Percentiles rank a stretch among this genome's conserved stretches.
Evolutionary conservation across 2,797 vertebrate genomes (phyloP).

Genomic region (Acanthiza pusilla): DNA sequence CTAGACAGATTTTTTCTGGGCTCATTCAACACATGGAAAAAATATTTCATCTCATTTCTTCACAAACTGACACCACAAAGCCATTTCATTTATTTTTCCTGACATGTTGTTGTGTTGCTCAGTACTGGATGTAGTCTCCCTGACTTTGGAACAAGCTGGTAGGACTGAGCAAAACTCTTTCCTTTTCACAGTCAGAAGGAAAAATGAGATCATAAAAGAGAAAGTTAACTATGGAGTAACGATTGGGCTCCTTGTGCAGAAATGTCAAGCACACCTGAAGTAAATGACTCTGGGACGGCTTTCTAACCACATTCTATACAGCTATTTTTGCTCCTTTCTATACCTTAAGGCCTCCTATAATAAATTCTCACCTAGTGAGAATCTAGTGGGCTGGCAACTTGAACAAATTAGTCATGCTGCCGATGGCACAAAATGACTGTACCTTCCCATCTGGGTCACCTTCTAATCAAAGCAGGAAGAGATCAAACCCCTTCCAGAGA

Average conservation of each 20-base stretch:
- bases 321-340: not conserved
- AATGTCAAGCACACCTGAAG: not conserved
- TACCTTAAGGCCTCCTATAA: not conserved
- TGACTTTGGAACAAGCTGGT: not conserved
- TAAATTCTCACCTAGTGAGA: not conserved
- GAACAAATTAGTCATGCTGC: not conserved
- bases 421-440: not conserved
- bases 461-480: not conserved
- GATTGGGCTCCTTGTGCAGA: not conserved
- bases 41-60: constrained; percentile 29
- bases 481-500: not conserved
- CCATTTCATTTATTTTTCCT: constrained; percentile 32
- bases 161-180: not conserved
- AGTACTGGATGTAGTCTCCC: not conserved
- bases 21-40: constrained; percentile 27
- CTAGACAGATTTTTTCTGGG: constrained; percentile 27
- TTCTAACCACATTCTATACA: not conserved
- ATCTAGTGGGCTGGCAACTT: not conserved
- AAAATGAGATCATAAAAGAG: constrained; percentile 5
- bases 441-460: not conserved
- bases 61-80: not conserved
- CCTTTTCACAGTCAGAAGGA: not conserved
- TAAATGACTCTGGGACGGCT: not conserved
- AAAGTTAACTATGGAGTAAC: not conserved
- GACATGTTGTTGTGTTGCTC: not conserved